phyloP scores from a whole-genome alignment of 1,140 invertebrate genomes.

The Drosophila pseudoobscura region DNA sequence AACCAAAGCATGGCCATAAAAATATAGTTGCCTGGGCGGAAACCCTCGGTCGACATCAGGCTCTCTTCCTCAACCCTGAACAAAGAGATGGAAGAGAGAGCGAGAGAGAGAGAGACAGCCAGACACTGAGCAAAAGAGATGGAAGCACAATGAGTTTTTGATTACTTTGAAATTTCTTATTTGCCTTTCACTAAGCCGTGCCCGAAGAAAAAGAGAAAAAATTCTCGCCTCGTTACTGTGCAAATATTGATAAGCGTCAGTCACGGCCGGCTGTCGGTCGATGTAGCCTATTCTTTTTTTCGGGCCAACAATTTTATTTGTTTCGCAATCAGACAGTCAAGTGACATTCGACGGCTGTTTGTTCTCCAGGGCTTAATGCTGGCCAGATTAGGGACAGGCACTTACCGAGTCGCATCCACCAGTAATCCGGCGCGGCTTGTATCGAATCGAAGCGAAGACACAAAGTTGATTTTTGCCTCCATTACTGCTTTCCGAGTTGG shows the following conservation, averaged over 20 bases:
- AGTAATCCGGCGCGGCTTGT: too few relatives aligned
- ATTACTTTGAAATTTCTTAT: conserved; percentile 81
- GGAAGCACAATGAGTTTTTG: conserved; percentile 74
- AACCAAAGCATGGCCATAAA: conserved; percentile 76
- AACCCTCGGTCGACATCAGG: not conserved
- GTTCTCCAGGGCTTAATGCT: conserved; percentile 33
- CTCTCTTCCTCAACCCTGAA: not conserved
- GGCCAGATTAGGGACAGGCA: conserved; percentile 36
- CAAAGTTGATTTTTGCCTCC: conserved; percentile 12
- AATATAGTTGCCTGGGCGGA: conserved; percentile 69
- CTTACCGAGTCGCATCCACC: not conserved
- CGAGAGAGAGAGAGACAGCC: conserved; percentile 9
- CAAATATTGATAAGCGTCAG: conserved; percentile 76
- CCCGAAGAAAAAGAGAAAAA: conserved; percentile 22
- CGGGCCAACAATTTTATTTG: conserved; percentile 60
- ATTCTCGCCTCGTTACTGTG: conserved; percentile 68
- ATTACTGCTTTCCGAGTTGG: not conserved
- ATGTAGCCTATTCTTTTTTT: conserved; percentile 12
- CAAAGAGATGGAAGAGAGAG: not conserved
- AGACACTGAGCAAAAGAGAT: conserved; percentile 1
- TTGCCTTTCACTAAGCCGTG: conserved; percentile 66
- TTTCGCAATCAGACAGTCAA: conserved; percentile 57
- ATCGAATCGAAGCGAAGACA: conserved; percentile 26
- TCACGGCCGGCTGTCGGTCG: conserved; percentile 35
- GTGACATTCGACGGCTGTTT: conserved; percentile 49